Evolutionary conservation across 2,113 vertebrate species (phyloP), one percentile per base, ranked within the genome.

Genomic region (Ailurus styani): DNA sequence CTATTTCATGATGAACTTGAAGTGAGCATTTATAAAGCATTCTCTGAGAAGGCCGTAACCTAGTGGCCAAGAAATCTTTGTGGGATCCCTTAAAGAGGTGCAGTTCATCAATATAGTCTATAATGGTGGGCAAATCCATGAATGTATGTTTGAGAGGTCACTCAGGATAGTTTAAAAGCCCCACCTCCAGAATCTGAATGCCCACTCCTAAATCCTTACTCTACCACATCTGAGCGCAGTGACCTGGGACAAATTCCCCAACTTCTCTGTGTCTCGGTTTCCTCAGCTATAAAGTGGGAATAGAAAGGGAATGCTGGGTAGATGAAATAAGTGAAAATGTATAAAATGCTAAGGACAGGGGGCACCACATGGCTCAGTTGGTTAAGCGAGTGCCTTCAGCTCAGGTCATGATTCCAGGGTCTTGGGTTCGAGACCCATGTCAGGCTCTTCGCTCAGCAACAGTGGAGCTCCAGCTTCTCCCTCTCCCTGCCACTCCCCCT

Each of bases 1-100:
- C 89, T 92, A 42, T 50, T 94, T 90, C 5, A 64, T 34, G 21
- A 96, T 77, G 20, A 73, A 82, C 83, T 29, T 42, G 20, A 94
- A 90, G 34, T 45, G 18, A 85, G 6, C 7, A 73, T 86, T 94
- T 82, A 37, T 6, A 72, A 97, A 92, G 68, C 25, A 66, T 45
- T 93, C 47, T 64, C 20, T 78, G 18, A 78, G 79, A 90, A 7
- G 15, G 13, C 60, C 89, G 54, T 85, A 64, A 77, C 1, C 20
- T 60, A 45, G 14, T 2, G 10, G 55, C 45, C 3, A 50, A 37
- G 57, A 88, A 45, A 77, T 45, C 37, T 82, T 52, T n/a, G n/a
- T 37, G 18, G 47, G 6, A 6, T 12, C 14, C 17, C 37, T 42
- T 40, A 17, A 88, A 79, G 27, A 7, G 12, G 47, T 4, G 8